Evolutionary conservation across 2,113 vertebrate species (phyloP).

Genomic region (Diadophis punctatus): DNA sequence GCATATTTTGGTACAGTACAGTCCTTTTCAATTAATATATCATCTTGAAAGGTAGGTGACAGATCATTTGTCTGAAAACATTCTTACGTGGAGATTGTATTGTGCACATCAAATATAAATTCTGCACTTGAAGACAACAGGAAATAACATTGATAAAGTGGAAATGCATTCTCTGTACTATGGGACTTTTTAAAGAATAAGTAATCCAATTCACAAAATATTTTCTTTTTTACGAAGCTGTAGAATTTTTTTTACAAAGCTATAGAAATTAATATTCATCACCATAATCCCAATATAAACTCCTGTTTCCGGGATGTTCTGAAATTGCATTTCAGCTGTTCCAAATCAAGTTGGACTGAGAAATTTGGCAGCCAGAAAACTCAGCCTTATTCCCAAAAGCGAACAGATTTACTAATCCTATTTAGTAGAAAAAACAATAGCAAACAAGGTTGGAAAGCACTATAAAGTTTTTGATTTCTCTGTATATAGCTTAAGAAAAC

Average conservation of each 20-base stretch:
- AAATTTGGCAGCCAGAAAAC: constrained; percentile 47
- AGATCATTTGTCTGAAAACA: neutral
- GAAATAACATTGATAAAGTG: neutral
- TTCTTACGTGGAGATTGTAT: neutral
- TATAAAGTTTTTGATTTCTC: constrained; percentile 46
- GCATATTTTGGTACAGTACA: neutral
- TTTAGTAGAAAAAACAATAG: constrained; percentile 4
- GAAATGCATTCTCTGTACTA: constrained; percentile 2
- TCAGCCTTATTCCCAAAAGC: constrained; percentile 52
- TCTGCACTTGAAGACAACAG: neutral
- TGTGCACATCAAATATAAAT: neutral
- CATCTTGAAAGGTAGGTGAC: neutral
- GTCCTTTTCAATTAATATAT: neutral
- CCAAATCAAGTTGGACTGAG: constrained; percentile 45
- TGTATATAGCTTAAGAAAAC: neutral
- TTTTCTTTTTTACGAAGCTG: constrained; percentile 49
- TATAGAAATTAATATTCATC: constrained; percentile 60
- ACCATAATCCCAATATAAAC: constrained; percentile 54
- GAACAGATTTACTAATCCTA: constrained; percentile 31
- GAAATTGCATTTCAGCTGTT: constrained; percentile 64
- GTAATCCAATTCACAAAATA: constrained; percentile 25
- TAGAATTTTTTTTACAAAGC: constrained; percentile 59
- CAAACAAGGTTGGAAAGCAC: constrained; percentile 36
- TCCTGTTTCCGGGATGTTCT: constrained; percentile 54
- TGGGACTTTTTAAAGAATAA: neutral